Base-by-base conservation (phyloP, 2,113 vertebrate species). In the Toxostoma redivivum region DNA sequence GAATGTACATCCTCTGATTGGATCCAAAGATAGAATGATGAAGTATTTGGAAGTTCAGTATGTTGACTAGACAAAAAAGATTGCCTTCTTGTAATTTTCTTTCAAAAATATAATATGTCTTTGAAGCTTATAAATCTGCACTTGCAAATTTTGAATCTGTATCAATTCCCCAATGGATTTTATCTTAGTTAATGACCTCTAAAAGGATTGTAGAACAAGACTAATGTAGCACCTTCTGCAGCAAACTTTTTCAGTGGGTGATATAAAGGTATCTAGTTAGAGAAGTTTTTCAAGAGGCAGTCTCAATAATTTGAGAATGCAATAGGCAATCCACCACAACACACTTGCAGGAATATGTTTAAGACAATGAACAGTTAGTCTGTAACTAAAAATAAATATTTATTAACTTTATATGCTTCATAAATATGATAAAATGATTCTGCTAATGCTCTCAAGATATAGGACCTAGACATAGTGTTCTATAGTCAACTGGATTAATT, bases 301-400 rank as follows among this genome's bases (percentile, higher is more conserved):
- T 40, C 40, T 83, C 56, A 90, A 70, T 80, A 58, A 88, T 83
- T 73, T 70, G 33, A 83, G 40, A 71, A 78, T 64, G n/a, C n/a
- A 56, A 13, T 37, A 64, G 22, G 18, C 37, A 91, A 67, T 48
- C 38, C 16, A 40, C 42, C 71, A 37, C 33, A 84, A 61, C 31
- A 45, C 27, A 54, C 28, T 77, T 51, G 21, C 31, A 94, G n/a
- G 13, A 92, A 60, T 85, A 56, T 24, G 12, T 60, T 84, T 89
- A 74, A 71, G 48, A 79, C 44, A 84, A 86, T 48, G 28, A 90
- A 76, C 33, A 54, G 31, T 85, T 87, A 82, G 44, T 53, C 20
- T 85, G 47, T 71, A 88, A 92, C 38, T 86, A 86, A 93, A 95
- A 90, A 28, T n/a, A 51, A 58, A 40, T 84, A 92, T 81, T 93